phyloP scores from a whole-genome alignment of 2,888 invertebrate species.

The Phasia obesa region DNA sequence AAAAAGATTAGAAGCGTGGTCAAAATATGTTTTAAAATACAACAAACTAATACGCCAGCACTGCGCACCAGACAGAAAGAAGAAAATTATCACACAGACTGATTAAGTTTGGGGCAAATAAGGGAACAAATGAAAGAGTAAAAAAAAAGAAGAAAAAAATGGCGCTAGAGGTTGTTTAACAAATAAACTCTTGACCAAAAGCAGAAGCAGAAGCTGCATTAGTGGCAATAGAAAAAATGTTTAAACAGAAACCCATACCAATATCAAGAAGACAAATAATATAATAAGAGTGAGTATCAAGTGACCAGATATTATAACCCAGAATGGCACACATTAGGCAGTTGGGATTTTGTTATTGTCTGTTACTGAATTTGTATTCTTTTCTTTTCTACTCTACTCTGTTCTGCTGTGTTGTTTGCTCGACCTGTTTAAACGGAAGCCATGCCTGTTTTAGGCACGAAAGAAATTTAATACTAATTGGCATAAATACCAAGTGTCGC shows the following conservation, averaged over 20 bases:
- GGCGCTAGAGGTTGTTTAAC: constrained; percentile 77
- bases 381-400: constrained; percentile 25
- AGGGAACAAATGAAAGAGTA: constrained; percentile 73
- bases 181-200: constrained; percentile 60
- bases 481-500: constrained; percentile 82
- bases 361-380: constrained; percentile 9
- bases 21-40: constrained; percentile 56
- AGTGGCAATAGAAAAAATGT: constrained; percentile 47
- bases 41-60: constrained; percentile 12
- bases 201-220: constrained; percentile 45
- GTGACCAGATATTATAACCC: constrained; percentile 53
- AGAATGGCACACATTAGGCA: constrained; percentile 69
- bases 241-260: constrained; percentile 68
- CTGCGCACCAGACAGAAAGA: constrained; percentile 3
- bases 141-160: constrained; percentile 77
- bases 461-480: constrained; percentile 82
- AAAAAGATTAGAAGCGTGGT: constrained; percentile 70
- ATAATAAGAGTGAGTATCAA: constrained; percentile 44
- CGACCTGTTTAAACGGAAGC: constrained; percentile 81
- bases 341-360: constrained; percentile 39
- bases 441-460: constrained; percentile 76
- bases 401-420: constrained; percentile 21
- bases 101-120: constrained; percentile 49
- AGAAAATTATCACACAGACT: constrained; percentile 51
- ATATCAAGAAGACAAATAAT: constrained; percentile 73